Conservation (phyloP, 2,113 vertebrate species). For the Lepus europaeus region DNA sequence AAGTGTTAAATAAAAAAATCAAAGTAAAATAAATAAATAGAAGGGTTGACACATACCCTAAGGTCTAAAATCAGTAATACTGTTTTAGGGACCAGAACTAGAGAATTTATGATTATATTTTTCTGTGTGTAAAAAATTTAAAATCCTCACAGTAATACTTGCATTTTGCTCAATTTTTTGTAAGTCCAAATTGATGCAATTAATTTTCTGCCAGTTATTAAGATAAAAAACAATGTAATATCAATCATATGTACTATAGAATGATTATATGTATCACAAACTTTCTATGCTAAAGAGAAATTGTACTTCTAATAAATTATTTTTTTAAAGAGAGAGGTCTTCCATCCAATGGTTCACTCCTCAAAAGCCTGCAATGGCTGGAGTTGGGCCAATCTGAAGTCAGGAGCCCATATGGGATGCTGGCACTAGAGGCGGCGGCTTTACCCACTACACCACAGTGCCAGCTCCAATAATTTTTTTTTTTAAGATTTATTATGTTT, state of each 20-base stretch:
- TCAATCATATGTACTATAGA: not conserved
- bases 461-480: too few relatives aligned
- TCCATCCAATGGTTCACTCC: too few relatives aligned
- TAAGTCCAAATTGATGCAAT: constrained; percentile 1
- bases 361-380: too few relatives aligned
- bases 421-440: too few relatives aligned
- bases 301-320: not conserved
- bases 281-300: not conserved
- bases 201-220: not conserved
- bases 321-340: too few relatives aligned
- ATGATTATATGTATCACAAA: not conserved
- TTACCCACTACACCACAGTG: too few relatives aligned
- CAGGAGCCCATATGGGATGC: too few relatives aligned
- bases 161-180: not conserved
- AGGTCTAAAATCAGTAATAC: not conserved
- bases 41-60: not conserved
- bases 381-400: too few relatives aligned
- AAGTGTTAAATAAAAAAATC: not conserved
- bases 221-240: constrained; percentile 47
- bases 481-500: too few relatives aligned
- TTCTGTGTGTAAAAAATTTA: not conserved
- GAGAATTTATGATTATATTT: not conserved
- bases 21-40: constrained; percentile 26
- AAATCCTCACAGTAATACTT: not conserved
- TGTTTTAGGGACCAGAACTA: not conserved